A percentile compares a stretch with the other conserved stretches of the same genome.
Evolutionary conservation across 2,797 vertebrate genomes (phyloP).

Genomic region (Microtus obscurus): DNA sequence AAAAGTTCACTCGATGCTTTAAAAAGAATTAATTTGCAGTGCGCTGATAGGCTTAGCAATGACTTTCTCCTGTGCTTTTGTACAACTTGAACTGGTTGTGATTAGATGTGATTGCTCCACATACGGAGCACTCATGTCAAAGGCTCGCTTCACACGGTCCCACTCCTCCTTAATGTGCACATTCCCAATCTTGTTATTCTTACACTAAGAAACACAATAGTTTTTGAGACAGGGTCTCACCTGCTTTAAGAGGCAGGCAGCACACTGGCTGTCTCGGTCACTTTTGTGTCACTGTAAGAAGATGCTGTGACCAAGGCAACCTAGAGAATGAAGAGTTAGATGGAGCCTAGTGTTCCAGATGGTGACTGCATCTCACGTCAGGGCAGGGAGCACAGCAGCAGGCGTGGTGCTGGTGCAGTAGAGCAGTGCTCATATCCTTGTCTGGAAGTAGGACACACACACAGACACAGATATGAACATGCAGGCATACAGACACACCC

Average conservation of each 20-base stretch:
- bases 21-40: neutral
- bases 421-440: neutral
- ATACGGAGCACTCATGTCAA: neutral
- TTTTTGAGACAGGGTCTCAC: neutral
- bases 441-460: neutral
- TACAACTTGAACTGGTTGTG: neutral
- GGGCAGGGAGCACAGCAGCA: neutral
- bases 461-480: too few relatives aligned
- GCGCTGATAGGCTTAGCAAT: neutral
- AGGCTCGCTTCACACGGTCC: neutral
- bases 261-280: neutral
- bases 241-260: neutral
- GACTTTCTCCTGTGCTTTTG: neutral
- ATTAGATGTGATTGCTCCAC: neutral
- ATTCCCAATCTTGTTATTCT: conserved; percentile 25
- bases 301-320: neutral
- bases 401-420: neutral
- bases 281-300: neutral
- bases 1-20: conserved; percentile 25
- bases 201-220: neutral
- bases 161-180: neutral
- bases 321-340: neutral
- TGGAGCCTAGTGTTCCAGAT: neutral
- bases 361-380: neutral
- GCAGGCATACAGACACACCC: neutral